Base-by-base conservation (phyloP, 2,113 vertebrate genomes). In the Corythoichthys haematopterus region DNA sequence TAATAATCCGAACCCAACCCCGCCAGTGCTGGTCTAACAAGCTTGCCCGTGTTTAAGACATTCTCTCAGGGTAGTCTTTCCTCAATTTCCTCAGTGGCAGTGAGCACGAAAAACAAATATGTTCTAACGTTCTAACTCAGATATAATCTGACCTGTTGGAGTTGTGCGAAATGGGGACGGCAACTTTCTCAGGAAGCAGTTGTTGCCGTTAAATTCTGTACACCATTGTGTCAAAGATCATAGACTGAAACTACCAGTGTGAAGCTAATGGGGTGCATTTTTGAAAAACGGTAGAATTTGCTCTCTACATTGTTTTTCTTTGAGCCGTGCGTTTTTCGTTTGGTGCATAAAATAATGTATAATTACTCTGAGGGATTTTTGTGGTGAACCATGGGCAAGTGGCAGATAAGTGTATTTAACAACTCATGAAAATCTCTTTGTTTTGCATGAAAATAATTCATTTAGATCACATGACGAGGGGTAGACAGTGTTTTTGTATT, bases 1-100 rank as follows among this genome's bases (percentile, higher is more conserved):
- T 91, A 91, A 91, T 90, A 86, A 89, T 91, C 83, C 87, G 89
- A 91, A 88, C 90, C 85, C 86, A 83, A 84, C 85, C 66, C 80
- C 88, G 87, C 88, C 88, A 89, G 88, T 85, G 81, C 76, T 86
- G 73, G 78, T 91, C 87, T 90, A 89, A 86, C 86, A 87, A 85
- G 90, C 90, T 91, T 83, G 87, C 88, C 90, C 91, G 87, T 70
- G 38, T 90, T 89, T 84, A 91, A 91, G 90, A 91, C 81, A 86
- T 92, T 91, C 86, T 91, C 91, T 93, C 91, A 92, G 92, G 91
- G 90, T 92, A 91, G 89, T 90, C 91, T 88, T 87, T 87, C 88
- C 90, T 91, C 88, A 33, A 90, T 87, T 80, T 83, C 84, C 78
- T 88, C 83, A 74, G 71, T 77, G 77, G 79, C 81, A 84, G 79